Conservation (phyloP, 2,888 invertebrate genomes). For the Bimastos eiseni region DNA sequence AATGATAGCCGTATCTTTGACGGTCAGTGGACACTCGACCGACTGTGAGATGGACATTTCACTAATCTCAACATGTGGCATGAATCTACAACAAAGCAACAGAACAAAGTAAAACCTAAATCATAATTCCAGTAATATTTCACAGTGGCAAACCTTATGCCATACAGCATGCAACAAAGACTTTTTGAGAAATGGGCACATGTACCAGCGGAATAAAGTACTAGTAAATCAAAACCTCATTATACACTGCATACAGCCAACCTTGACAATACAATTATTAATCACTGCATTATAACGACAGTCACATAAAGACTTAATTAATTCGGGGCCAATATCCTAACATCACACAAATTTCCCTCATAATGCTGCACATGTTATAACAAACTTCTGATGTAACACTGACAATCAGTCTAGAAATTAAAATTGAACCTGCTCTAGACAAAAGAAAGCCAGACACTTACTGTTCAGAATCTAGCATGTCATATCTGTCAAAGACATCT, state of each 20-base stretch:
- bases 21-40: constrained; percentile 86
- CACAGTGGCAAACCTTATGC: not conserved
- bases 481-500: constrained; percentile 84
- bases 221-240: not conserved
- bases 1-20: constrained; percentile 80
- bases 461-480: constrained; percentile 51
- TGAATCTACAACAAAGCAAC: too few relatives aligned
- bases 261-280: not conserved
- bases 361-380: not conserved
- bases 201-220: not conserved
- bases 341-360: not conserved
- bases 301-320: not conserved
- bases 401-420: not conserved
- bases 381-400: not conserved
- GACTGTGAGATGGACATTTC: constrained; percentile 90
- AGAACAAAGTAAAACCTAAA: not conserved
- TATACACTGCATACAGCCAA: too few relatives aligned
- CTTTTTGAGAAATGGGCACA: not conserved
- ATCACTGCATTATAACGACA: not conserved
- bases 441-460: not conserved
- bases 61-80: constrained; percentile 85
- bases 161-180: not conserved
- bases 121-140: not conserved
- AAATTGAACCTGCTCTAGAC: not conserved
- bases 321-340: not conserved